phyloP scores from a whole-genome alignment of 2,888 invertebrate genomes.

The Phania funesta region DNA sequence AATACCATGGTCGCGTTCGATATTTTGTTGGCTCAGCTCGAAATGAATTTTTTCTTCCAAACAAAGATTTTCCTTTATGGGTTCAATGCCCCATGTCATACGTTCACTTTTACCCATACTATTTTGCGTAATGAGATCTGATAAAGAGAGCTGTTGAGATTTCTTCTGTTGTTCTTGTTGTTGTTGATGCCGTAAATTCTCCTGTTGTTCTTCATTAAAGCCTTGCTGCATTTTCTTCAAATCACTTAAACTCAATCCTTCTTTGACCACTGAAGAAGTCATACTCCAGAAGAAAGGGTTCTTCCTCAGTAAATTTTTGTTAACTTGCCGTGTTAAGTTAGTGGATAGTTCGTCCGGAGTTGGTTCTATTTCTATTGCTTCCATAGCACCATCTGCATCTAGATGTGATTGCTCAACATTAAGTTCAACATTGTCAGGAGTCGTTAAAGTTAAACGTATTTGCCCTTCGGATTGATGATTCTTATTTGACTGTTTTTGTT shows the following conservation, averaged over 20 bases:
- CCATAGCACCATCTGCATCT: conserved; percentile 74
- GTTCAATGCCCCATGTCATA: conserved; percentile 79
- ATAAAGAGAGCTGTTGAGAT: conserved; percentile 75
- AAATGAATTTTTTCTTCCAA: conserved; percentile 78
- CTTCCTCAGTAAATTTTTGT: conserved; percentile 54
- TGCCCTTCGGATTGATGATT: conserved; percentile 70
- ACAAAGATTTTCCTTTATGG: conserved; percentile 77
- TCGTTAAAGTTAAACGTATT: conserved; percentile 78
- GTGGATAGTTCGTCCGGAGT: conserved; percentile 43
- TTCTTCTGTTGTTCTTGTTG: conserved; percentile 68
- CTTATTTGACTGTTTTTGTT: conserved; percentile 52
- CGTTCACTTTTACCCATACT: conserved; percentile 78
- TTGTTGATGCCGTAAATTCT: neutral
- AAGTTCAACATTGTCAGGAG: conserved; percentile 78
- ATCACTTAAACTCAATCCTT: conserved; percentile 77
- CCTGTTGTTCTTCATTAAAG: conserved; percentile 17
- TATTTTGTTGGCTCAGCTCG: conserved; percentile 74
- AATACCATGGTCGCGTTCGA: conserved; percentile 74
- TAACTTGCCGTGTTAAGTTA: neutral
- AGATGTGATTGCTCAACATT: conserved; percentile 74
- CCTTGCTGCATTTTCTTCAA: conserved; percentile 56
- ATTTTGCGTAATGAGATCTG: conserved; percentile 79
- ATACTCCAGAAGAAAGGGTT: conserved; percentile 78
- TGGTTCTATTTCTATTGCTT: conserved; percentile 77
- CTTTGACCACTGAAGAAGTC: conserved; percentile 75